Conservation (phyloP, 1,140 invertebrate species). For the Plodia interpunctella region DNA sequence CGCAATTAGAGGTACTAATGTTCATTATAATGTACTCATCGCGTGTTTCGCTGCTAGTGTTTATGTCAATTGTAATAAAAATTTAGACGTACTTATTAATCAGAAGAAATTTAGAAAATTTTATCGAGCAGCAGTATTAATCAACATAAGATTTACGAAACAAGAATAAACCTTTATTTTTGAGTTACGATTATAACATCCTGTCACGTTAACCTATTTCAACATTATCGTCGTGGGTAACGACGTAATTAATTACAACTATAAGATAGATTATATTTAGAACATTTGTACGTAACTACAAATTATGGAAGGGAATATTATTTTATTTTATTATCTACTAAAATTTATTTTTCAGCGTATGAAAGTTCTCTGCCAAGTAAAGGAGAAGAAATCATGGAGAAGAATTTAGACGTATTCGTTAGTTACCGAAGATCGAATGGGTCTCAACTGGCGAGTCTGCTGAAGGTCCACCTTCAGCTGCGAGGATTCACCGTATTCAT, state of each 20-base stretch:
- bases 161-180: conserved; percentile 1
- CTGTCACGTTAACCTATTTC: neutral
- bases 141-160: neutral
- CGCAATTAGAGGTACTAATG: conserved; percentile 85
- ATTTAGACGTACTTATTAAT: too few relatives aligned
- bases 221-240: neutral
- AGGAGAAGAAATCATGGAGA: conserved; percentile 87
- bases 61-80: too few relatives aligned
- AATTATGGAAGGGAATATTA: too few relatives aligned
- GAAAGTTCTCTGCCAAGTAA: conserved; percentile 80
- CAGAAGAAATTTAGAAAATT: neutral
- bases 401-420: conserved; percentile 97
- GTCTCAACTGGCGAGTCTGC: conserved; percentile 95
- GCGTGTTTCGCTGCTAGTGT: too few relatives aligned
- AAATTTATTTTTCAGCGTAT: conserved; percentile 56
- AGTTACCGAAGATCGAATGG: conserved; percentile 98
- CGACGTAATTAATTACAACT: neutral
- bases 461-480: conserved; percentile 96
- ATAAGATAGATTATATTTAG: too few relatives aligned
- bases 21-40: too few relatives aligned
- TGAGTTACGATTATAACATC: neutral
- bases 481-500: conserved; percentile 97
- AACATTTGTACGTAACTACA: too few relatives aligned
- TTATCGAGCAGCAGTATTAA: neutral
- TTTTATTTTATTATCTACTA: too few relatives aligned